Evolutionary conservation across 2,113 vertebrate species (phyloP), one percentile per base, ranked within the genome.

Genomic region (Leptocoma aspasia): DNA sequence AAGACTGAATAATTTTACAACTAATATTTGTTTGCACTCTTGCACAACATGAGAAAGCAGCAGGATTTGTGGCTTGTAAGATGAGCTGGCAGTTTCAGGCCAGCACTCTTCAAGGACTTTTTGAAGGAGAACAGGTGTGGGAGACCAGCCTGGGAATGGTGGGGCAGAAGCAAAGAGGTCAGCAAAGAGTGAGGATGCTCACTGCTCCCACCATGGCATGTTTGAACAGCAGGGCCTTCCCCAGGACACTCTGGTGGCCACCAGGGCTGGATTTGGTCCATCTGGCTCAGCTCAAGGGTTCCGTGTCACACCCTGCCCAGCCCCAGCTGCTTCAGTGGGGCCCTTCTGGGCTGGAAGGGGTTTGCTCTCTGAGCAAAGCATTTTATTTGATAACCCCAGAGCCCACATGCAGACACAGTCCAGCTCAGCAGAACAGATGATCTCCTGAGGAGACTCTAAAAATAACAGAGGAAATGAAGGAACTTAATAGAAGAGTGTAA

Each of bases 201-300:
- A 10, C 3, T 54, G 82, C 57, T 79, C 23, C 61, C 1, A 1
- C 35, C 16, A 18, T 0, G 1, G n/a, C 0, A 0, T 24, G 52
- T 35, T 31, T 35, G 70, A 56, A 22, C 15, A 78, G 77, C 82
- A 56, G 75, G 23, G 8, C 39, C 26, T n/a, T 45, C 37, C 37
- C 49, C 53, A 60, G 69, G 47, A 53, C 4, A 0, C 69, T 53
- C 0, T 21, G 35, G 64, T 39, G 65, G 47, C 35, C 69, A 22
- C 13, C 71, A 53, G 33, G 1, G 28, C 35, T 70, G 84, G 44
- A 7, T 65, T 23, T 41, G 59, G 49, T 24, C 54, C 37, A 28
- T 4, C 37, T 7, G 31, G 5, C 2, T 45, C 81, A 76, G 27
- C 54, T 45, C 44, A 52, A 69, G 68, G 81, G 24, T 27, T 89